Conservation (phyloP, 2,797 vertebrate species). For the Graptemys geographica region DNA sequence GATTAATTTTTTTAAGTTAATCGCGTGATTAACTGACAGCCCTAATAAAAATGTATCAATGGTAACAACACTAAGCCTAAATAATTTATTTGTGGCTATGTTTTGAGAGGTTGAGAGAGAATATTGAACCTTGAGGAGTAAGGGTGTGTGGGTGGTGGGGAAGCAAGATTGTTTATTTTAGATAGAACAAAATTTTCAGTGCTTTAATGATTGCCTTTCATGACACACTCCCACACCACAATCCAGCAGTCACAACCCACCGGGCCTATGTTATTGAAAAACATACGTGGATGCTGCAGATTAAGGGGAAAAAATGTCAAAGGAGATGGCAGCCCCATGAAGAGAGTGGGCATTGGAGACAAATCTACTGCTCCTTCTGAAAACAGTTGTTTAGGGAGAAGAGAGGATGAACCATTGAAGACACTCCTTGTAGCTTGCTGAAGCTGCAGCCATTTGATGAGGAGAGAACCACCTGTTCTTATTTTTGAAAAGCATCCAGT, state of each 20-base stretch:
- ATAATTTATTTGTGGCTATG: neutral
- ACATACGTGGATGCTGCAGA: neutral
- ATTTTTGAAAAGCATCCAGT: neutral
- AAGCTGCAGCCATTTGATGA: neutral
- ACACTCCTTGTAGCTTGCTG: neutral
- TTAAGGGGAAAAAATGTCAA: neutral
- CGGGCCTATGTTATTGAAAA: neutral
- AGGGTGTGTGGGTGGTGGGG: neutral
- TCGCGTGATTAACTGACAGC: no score
- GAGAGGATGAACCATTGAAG: neutral
- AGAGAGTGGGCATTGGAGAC: neutral
- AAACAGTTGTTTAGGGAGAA: neutral
- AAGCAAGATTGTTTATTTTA: neutral
- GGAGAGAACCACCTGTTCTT: neutral
- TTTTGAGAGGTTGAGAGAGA: neutral
- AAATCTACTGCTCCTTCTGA: neutral
- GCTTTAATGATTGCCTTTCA: neutral
- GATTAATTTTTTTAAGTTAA: no score
- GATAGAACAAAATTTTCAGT: neutral
- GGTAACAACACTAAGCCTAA: fast-evolving
- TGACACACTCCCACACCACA: neutral
- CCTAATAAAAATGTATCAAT: neutral
- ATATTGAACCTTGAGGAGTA: neutral
- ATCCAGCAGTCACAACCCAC: neutral
- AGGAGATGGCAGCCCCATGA: neutral